These are phyloP conservation scores for Callopanchax toddi DNA, from an alignment of 2,113 vertebrate genomes.

Conservation along the genomic window DNA sequence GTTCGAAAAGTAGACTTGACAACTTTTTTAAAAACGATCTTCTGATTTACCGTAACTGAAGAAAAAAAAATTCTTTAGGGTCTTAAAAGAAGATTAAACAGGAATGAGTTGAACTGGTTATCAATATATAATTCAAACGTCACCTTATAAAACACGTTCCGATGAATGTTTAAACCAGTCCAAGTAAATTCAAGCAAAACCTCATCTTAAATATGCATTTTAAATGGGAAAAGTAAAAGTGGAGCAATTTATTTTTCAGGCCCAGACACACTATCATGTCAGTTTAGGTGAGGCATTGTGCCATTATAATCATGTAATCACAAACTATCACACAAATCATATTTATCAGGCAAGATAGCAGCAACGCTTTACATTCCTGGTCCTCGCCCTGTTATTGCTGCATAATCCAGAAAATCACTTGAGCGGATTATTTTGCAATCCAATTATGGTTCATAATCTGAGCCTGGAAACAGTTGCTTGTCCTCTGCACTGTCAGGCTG, in stretches of 20 bases:
- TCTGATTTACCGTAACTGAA: too few relatives aligned
- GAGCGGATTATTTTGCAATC: constrained; percentile 69
- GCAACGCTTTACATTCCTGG: constrained; percentile 25
- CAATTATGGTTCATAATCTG: constrained; percentile 69
- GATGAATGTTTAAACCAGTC: too few relatives aligned
- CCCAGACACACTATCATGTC: constrained; percentile 23
- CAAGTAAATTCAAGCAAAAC: too few relatives aligned
- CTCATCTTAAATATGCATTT: too few relatives aligned
- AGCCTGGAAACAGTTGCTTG: constrained; percentile 50
- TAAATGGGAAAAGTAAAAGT: too few relatives aligned
- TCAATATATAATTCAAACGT: too few relatives aligned
- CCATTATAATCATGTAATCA: constrained; percentile 40
- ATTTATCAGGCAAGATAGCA: constrained; percentile 40
- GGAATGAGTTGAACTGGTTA: too few relatives aligned
- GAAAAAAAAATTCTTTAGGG: too few relatives aligned
- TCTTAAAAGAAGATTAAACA: too few relatives aligned
- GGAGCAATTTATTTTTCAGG: not conserved
- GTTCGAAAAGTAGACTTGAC: too few relatives aligned
- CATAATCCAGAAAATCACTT: constrained; percentile 73
- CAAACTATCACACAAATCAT: constrained; percentile 40
- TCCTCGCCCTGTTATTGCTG: constrained; percentile 24
- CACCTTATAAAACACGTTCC: too few relatives aligned
- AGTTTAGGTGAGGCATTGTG: constrained; percentile 37
- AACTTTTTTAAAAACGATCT: too few relatives aligned
- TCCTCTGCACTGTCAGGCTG: constrained; percentile 28